These are phyloP conservation scores for Belgica antarctica DNA, from an alignment of 2,888 invertebrate genomes.

Conservation along the genomic window DNA sequence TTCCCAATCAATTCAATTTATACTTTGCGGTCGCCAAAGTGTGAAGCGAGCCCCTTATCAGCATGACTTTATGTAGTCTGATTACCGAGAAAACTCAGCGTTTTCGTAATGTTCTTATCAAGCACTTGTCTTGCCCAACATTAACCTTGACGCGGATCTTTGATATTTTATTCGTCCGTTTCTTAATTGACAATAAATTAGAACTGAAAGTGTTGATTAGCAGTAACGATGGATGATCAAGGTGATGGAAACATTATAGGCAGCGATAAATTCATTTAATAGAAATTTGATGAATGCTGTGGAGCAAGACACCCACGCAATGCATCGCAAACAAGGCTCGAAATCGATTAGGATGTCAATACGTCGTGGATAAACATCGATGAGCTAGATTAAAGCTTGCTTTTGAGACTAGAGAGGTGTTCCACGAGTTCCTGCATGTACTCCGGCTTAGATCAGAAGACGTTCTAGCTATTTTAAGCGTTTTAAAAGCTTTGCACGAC, in stretches of 20 bases:
- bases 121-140: not conserved
- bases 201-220: not conserved
- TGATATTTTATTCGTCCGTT: conserved; percentile 16
- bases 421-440: too few species aligned
- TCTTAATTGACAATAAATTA: conserved; percentile 17
- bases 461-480: too few species aligned
- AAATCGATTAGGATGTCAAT: too few species aligned
- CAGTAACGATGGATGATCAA: not conserved
- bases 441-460: too few species aligned
- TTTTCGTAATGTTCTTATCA: conserved; percentile 3
- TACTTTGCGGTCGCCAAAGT: too few species aligned
- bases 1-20: too few species aligned
- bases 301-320: too few species aligned
- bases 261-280: not conserved
- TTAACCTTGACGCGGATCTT: conserved; percentile 6
- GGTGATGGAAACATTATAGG: not conserved
- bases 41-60: not conserved
- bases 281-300: not conserved
- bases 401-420: too few species aligned
- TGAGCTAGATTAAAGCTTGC: too few species aligned
- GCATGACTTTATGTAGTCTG: not conserved
- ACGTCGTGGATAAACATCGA: too few species aligned
- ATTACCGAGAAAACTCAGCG: not conserved
- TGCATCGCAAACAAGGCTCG: not conserved
- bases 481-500: too few species aligned